phyloP scores from a whole-genome alignment of 2,888 invertebrate species.

The Papilio protenor region DNA sequence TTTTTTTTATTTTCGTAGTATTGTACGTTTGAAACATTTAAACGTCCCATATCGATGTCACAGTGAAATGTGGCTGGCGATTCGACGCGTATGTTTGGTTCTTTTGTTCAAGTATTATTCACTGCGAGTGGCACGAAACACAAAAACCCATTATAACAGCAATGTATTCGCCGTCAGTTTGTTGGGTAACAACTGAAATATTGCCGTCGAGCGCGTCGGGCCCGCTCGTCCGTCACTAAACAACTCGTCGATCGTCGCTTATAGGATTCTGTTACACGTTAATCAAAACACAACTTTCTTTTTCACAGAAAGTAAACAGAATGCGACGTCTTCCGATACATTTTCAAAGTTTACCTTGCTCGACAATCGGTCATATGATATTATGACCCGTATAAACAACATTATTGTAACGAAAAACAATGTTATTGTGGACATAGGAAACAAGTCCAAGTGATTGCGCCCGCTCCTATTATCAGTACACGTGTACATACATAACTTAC shows the following conservation, averaged over 20 bases:
- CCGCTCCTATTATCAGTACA: constrained; percentile 30
- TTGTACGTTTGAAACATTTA: constrained; percentile 51
- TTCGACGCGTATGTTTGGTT: constrained; percentile 77
- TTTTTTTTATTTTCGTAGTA: constrained; percentile 54
- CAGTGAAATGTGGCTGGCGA: constrained; percentile 70
- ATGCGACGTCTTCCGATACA: constrained; percentile 8
- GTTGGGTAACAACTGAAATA: constrained; percentile 44
- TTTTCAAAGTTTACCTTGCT: constrained; percentile 34
- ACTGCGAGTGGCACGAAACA: constrained; percentile 66
- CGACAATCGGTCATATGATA: constrained; percentile 36
- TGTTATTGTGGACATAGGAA: constrained; percentile 44
- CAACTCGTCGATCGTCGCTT: neutral
- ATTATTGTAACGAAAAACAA: constrained; percentile 40
- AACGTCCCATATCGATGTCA: constrained; percentile 62
- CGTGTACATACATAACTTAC: constrained; percentile 34
- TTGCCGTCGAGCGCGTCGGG: constrained; percentile 20
- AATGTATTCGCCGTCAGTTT: constrained; percentile 48
- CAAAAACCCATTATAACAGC: constrained; percentile 64
- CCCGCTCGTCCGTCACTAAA: neutral
- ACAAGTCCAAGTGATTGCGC: constrained; percentile 43
- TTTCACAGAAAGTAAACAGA: constrained; percentile 37
- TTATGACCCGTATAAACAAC: constrained; percentile 36
- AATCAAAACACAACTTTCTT: constrained; percentile 37
- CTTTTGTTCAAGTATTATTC: constrained; percentile 76
- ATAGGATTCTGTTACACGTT: constrained; percentile 27